phyloP scores from a whole-genome alignment of 2,113 vertebrate genomes.

The Takifugu flavidus region DNA sequence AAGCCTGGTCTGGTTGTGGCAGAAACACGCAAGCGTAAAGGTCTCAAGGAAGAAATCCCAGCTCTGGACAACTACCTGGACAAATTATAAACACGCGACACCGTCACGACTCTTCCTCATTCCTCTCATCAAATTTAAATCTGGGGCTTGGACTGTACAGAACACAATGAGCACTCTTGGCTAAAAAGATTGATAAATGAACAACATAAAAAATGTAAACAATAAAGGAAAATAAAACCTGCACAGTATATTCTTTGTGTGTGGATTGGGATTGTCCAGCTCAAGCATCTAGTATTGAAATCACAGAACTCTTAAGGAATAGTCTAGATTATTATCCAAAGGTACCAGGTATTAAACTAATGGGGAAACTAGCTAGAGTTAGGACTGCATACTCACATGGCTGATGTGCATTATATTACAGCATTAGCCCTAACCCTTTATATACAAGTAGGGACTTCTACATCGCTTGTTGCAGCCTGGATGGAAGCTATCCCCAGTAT shows the following conservation, averaged over 20 bases:
- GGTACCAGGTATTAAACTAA: too few relatives aligned
- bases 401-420: too few relatives aligned
- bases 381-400: too few relatives aligned
- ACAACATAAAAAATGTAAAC: slow-evolving; percentile 70
- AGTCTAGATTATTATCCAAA: too few relatives aligned
- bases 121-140: slow-evolving; percentile 39
- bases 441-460: too few relatives aligned
- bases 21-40: slow-evolving; percentile 90
- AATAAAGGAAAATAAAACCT: slow-evolving; percentile 64
- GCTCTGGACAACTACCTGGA: slow-evolving; percentile 95
- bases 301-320: too few relatives aligned
- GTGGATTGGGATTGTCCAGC: too few relatives aligned
- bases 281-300: too few relatives aligned
- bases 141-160: slow-evolving; percentile 70
- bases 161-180: slow-evolving; percentile 65
- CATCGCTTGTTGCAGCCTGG: too few relatives aligned
- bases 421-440: too few relatives aligned
- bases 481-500: too few relatives aligned
- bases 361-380: too few relatives aligned
- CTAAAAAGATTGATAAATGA: slow-evolving; percentile 62
- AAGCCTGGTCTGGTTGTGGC: slow-evolving; percentile 81
- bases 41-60: slow-evolving; percentile 89
- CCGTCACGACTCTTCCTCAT: slow-evolving; percentile 29
- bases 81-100: slow-evolving; percentile 79
- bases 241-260: neutral